Percentiles rank a stretch among this genome's conserved stretches.
Evolutionary conservation across 2,797 vertebrate species (phyloP).

Genomic region (Liasis olivaceus): DNA sequence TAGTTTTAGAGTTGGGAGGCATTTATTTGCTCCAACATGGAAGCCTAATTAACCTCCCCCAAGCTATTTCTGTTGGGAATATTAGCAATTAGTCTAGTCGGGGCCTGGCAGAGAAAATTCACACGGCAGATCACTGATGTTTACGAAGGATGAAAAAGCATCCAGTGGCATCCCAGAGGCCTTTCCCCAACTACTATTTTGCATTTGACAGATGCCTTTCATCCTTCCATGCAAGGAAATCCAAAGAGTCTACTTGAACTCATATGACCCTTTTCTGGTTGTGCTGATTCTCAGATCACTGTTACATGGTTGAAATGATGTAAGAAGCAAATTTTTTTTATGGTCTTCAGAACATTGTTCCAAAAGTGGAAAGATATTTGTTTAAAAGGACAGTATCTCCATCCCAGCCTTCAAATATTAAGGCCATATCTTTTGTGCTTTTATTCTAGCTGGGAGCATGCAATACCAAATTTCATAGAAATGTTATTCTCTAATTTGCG

Average conservation of each 20-base stretch:
- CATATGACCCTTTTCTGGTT: neutral
- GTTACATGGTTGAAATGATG: neutral
- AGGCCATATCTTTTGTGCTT: neutral
- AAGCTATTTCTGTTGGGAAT: conserved; percentile 32
- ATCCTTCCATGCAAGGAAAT: neutral
- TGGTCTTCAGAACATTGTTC: conserved; percentile 24
- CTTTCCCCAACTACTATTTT: neutral
- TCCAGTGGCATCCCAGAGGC: neutral
- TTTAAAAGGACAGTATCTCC: neutral
- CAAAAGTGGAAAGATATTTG: neutral
- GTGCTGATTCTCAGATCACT: neutral
- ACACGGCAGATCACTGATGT: conserved; percentile 20
- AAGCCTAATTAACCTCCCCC: conserved; percentile 48
- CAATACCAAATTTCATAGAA: neutral
- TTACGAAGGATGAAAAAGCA: conserved; percentile 10
- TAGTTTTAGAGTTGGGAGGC: conserved; percentile 54
- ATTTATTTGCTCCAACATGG: conserved; percentile 27
- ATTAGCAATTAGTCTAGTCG: conserved; percentile 25
- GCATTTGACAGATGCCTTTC: neutral
- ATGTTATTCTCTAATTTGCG: neutral
- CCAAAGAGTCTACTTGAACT: neutral
- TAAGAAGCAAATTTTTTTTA: neutral
- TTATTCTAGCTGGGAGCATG: neutral
- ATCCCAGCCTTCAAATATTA: neutral
- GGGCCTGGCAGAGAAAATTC: conserved; percentile 34